phyloP scores from a whole-genome alignment of 1,140 invertebrate species.

The Brevipalpus yothersi region DNA sequence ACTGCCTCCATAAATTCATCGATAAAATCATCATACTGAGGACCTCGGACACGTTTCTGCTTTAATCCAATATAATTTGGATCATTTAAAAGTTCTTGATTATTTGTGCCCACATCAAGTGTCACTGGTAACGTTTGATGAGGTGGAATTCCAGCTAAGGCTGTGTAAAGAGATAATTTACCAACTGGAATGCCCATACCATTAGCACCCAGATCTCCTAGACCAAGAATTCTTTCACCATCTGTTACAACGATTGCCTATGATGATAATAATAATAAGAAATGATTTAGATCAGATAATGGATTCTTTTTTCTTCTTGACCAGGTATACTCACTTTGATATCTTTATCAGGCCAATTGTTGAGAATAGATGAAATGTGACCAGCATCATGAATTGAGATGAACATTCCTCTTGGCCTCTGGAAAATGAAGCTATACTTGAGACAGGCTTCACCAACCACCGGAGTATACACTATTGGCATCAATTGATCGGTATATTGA shows the following conservation, averaged over 20 bases:
- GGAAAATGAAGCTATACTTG: slow-evolving; percentile 81
- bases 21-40: slow-evolving; percentile 75
- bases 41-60: slow-evolving; percentile 56
- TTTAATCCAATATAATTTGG: slow-evolving; percentile 81
- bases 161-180: slow-evolving; percentile 75
- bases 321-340: slow-evolving; percentile 27
- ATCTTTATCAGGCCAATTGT: slow-evolving; percentile 63
- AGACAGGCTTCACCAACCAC: slow-evolving; percentile 91
- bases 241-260: slow-evolving; percentile 19
- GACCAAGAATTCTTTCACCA: slow-evolving; percentile 73
- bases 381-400: slow-evolving; percentile 90
- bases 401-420: slow-evolving; percentile 69
- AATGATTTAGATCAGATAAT: neutral
- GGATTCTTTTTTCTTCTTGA: neutral
- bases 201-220: slow-evolving; percentile 77
- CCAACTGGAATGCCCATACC: slow-evolving; percentile 91
- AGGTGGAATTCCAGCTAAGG: slow-evolving; percentile 73
- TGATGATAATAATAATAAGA: neutral
- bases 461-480: slow-evolving; percentile 95
- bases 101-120: slow-evolving; percentile 79
- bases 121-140: slow-evolving; percentile 73
- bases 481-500: slow-evolving; percentile 78
- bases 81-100: slow-evolving; percentile 59
- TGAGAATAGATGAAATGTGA: slow-evolving; percentile 40
- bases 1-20: slow-evolving; percentile 96